phyloP scores from a whole-genome alignment of 2,797 vertebrate species.

The Discoglossus pictus region DNA sequence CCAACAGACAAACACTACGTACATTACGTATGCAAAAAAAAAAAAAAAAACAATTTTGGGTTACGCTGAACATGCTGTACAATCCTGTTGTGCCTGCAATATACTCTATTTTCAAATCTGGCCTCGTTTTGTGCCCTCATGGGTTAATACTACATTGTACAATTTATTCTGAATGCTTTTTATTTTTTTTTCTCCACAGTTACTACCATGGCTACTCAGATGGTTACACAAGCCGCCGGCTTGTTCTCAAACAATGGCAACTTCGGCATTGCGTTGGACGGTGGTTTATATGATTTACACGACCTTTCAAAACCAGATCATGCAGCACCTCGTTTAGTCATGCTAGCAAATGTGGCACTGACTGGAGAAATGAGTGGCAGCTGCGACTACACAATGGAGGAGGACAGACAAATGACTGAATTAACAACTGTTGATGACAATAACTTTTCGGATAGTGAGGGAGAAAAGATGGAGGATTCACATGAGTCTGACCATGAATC shows the following conservation, averaged over 20 bases:
- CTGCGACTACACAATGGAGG: constrained; percentile 76
- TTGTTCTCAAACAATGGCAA: constrained; percentile 71
- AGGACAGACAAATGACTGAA: constrained; percentile 94
- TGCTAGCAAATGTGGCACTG: constrained; percentile 93
- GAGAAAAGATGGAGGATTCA: constrained; percentile 71
- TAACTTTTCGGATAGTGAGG: constrained; percentile 90
- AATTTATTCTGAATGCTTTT: no score
- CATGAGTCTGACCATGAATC: constrained; percentile 66
- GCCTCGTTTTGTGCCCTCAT: no score
- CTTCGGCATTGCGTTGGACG: constrained; percentile 72
- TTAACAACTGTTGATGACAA: constrained; percentile 85
- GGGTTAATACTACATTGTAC: no score
- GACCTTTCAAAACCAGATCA: constrained; percentile 81
- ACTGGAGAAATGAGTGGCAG: constrained; percentile 73
- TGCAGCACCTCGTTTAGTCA: constrained; percentile 90
- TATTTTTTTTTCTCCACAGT: constrained; percentile 54
- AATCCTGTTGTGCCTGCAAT: no score
- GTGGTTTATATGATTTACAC: constrained; percentile 76
- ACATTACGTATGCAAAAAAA: no score
- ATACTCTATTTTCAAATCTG: no score
- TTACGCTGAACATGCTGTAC: no score
- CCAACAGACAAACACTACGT: no score
- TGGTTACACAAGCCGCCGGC: constrained; percentile 79
- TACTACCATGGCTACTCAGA: constrained; percentile 82
- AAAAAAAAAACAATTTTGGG: no score